Conservation (phyloP, 2,113 vertebrate genomes). For the Australoheros scitulus region DNA sequence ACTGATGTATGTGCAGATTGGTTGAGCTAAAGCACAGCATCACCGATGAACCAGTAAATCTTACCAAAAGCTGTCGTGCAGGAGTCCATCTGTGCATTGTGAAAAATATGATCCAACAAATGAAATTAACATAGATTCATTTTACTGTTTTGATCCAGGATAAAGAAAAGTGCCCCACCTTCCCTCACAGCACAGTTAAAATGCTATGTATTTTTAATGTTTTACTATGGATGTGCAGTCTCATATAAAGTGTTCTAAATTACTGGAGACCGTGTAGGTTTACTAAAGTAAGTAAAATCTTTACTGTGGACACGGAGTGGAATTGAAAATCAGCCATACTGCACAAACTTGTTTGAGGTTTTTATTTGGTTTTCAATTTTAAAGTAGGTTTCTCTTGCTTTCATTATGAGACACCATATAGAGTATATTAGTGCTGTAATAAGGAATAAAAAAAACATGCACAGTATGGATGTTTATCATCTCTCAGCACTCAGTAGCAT, state of each 20-base stretch:
- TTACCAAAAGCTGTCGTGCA: not conserved
- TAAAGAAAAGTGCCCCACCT: not conserved
- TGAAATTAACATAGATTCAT: slow-evolving; percentile 1
- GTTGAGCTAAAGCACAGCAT: not conserved
- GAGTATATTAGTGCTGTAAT: not conserved
- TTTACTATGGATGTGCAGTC: not conserved
- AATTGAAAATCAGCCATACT: not conserved
- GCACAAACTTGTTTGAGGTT: not conserved
- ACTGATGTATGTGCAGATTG: not conserved
- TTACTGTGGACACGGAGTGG: not conserved
- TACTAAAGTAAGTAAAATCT: not conserved
- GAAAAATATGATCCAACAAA: not conserved
- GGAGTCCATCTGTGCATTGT: not conserved
- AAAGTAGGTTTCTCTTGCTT: not conserved
- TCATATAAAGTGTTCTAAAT: not conserved
- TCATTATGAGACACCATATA: rapidly evolving
- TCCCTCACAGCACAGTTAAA: not conserved
- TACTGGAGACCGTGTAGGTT: not conserved
- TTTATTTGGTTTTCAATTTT: not conserved
- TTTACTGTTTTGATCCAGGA: slow-evolving; percentile 1
- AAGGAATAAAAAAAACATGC: not conserved
- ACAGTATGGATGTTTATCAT: not conserved
- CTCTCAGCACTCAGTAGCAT: not conserved
- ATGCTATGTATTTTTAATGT: not conserved
- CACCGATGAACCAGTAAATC: not conserved